Evolutionary conservation across 2,797 vertebrate genomes (phyloP), one percentile per base, ranked within the genome.

Genomic region (Ateles fusciceps): DNA sequence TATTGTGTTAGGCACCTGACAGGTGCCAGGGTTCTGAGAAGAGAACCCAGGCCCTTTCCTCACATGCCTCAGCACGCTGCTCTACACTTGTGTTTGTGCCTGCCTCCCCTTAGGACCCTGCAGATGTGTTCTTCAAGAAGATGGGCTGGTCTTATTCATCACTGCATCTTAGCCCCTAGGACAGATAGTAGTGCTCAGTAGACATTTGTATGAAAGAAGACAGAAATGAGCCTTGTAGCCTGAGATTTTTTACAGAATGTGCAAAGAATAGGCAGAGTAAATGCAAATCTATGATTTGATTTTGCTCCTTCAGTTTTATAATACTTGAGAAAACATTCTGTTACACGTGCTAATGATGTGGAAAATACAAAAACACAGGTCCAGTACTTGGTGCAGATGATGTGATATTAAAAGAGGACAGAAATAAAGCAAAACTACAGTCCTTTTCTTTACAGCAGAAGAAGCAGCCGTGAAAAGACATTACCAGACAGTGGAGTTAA

Each of bases 351-450:
- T 72, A 85, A 33, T 44, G 57, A 78, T 22, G 30, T 24, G 48
- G 22, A 80, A 21, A 91, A 94, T 12, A 84, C 21, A 84, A 75
- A 76, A 86, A 76, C 13, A 72, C 0, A 93, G 68, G 74, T 13
- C 28, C 33, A 48, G 42, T 50, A 83, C 33, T 86, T 88, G 57
- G 13, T 72, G 21, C 26, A 91, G 68, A 93, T 86, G 36, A 74
- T 85, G 26, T 76, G 28, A 88, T 79, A 91, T 28, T 85, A 86
- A 96, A 95, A 80, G 55, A 94, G 61, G 46, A 94, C 42, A 94
- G 79, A 84, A n/a, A 89, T 83, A 91, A 80, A 55, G 61, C 19
- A 75, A 36, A 89, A 76, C 9, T 57, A 78, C 44, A 81, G 72
- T 85, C 44, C 81, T 75, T 95, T 75, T 83, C 30, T 55, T 55